These are phyloP conservation scores for Bombus pascuorum DNA, from an alignment of 1,140 invertebrate species.

Conservation along the genomic window DNA sequence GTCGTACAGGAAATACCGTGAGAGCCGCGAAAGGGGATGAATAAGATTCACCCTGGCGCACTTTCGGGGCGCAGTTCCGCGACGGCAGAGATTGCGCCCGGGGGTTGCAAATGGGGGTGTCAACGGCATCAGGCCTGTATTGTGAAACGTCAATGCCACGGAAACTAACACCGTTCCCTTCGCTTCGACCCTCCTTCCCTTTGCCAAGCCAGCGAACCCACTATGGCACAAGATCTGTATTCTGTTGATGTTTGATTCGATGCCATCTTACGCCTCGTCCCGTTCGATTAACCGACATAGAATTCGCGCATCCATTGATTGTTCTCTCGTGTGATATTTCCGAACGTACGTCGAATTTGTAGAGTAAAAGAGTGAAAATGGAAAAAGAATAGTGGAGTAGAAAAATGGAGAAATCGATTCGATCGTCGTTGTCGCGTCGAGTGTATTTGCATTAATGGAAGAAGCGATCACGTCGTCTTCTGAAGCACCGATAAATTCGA, in stretches of 20 bases:
- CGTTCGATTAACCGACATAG: constrained; percentile 67
- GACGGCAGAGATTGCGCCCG: constrained; percentile 65
- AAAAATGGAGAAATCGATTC: neutral
- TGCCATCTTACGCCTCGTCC: constrained; percentile 66
- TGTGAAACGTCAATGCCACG: constrained; percentile 76
- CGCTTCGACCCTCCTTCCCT: constrained; percentile 49
- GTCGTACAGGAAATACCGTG: constrained; percentile 52
- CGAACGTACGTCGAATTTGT: neutral
- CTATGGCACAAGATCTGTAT: constrained; percentile 66
- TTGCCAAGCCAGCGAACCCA: constrained; percentile 32
- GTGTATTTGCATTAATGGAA: constrained; percentile 41
- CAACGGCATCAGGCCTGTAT: constrained; percentile 77
- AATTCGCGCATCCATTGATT: neutral
- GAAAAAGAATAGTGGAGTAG: neutral
- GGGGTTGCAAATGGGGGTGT: constrained; percentile 76
- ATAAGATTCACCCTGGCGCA: constrained; percentile 72
- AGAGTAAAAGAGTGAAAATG: too few species aligned
- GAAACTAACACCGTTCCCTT: constrained; percentile 74
- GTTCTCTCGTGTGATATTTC: neutral
- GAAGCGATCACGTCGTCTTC: constrained; percentile 60
- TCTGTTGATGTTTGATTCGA: constrained; percentile 51
- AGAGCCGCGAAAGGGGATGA: constrained; percentile 69
- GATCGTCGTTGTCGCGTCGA: neutral
- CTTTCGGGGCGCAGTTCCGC: constrained; percentile 62
- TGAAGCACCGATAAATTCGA: constrained; percentile 70